Base-by-base conservation (phyloP, 2,888 invertebrate genomes). In the Glomeris marginata region DNA sequence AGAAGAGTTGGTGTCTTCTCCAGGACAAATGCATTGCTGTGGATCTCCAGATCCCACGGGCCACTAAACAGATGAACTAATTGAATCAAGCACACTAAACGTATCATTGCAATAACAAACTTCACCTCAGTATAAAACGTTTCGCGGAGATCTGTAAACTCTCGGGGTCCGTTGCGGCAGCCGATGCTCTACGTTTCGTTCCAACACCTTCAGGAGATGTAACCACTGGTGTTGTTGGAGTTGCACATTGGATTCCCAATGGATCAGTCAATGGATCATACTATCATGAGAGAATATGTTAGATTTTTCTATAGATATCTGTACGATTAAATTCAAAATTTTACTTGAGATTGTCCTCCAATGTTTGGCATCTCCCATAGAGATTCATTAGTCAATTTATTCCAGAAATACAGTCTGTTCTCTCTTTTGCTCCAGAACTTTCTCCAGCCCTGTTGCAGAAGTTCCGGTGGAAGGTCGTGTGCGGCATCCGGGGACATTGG, bases 361-460 rank as follows among this genome's bases (percentile, higher is more conserved):
- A 78, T 69, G n/a, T 79, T 76, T 13, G 92, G 92, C 76, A 90
- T 78, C 66, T 95, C 94, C 95, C 95, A 95, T 59, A 92, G 72
- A n/a, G 92, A 92, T 70, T 94, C 90, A 48, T 91, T 90, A 1
- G 90, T 90, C 21, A 84, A 70, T 70, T 91, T 91, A 66, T 95
- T 95, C 86, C 92, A 95, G 70, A 85, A 95, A 67, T 95, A 95
- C 1, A 90, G 90, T 28, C 94, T 74, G 64, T 85, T 90, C 68
- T 95, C 94, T 49, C 94, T 73, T 64, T 90, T 87, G 18, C 92
- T 94, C 94, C 94, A 95, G 67, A 86, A 92, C 62, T 87, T 90
- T 54, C 91, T 78, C 95, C 95, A 95, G 4, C 94, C 95, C 64
- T 87, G 87, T 63, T 85, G 84, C 6, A 79, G 70, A 43, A 84